Percentiles rank a stretch among this genome's conserved stretches.
Evolutionary conservation across 2,888 invertebrate species (phyloP).

Genomic region (Orthosia incerta): DNA sequence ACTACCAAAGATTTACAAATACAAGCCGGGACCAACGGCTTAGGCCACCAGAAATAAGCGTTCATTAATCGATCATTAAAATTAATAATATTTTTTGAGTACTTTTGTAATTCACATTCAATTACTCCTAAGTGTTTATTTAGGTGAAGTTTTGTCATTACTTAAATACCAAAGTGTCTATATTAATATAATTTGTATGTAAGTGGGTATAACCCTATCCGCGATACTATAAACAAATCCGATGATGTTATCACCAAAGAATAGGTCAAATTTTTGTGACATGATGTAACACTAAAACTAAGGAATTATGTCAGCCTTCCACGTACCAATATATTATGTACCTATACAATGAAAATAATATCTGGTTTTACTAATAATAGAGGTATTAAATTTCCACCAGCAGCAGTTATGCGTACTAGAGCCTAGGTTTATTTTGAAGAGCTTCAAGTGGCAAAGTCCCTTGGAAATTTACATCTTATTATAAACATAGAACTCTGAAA

Average conservation of each 20-base stretch:
- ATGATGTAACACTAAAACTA: constrained; percentile 8
- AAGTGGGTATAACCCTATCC: neutral
- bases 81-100: neutral
- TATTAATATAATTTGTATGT: too few species aligned
- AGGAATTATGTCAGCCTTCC: neutral
- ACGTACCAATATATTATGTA: neutral
- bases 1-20: too few species aligned
- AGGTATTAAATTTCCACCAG: neutral
- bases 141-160: neutral
- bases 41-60: too few species aligned
- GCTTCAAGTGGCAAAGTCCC: neutral
- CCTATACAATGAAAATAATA: constrained; percentile 1
- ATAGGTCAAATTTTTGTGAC: constrained; percentile 29
- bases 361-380: neutral
- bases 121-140: neutral
- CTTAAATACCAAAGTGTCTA: too few species aligned
- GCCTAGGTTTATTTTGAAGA: neutral
- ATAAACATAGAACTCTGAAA: neutral
- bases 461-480: neutral
- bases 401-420: neutral
- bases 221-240: neutral
- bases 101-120: constrained; percentile 1
- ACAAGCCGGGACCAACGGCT: too few species aligned
- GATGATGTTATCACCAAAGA: constrained; percentile 1
- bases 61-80: neutral